Evolutionary conservation across 2,888 invertebrate genomes (phyloP).

Genomic region (Himalopsyche kuldschensis): DNA sequence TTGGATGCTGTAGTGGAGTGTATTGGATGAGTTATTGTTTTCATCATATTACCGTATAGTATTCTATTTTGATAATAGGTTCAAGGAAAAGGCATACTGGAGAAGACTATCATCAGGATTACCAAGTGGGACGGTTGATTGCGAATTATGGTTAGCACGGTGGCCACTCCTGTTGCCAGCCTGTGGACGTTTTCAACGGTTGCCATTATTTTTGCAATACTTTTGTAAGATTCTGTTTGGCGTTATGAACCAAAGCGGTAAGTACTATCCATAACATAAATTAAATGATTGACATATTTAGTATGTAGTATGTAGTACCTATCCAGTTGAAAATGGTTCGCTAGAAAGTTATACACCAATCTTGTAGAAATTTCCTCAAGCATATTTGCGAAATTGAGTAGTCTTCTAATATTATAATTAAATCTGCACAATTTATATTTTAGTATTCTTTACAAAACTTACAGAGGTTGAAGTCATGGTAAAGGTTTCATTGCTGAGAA

Average conservation of each 20-base stretch:
- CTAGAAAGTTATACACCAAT: neutral
- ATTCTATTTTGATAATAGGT: neutral
- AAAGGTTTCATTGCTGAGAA: neutral
- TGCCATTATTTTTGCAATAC: constrained; percentile 75
- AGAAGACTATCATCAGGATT: constrained; percentile 54
- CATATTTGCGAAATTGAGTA: neutral
- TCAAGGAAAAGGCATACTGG: constrained; percentile 52
- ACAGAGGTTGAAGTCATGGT: no score
- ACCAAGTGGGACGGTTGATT: constrained; percentile 56
- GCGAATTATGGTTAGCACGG: constrained; percentile 71
- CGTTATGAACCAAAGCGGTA: constrained; percentile 69
- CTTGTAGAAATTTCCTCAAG: neutral
- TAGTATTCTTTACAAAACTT: no score
- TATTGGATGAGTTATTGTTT: neutral
- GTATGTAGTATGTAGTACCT: no score
- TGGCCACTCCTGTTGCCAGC: constrained; percentile 64
- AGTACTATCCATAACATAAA: constrained; percentile 42
- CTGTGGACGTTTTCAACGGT: constrained; percentile 60
- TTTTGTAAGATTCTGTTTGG: constrained; percentile 72
- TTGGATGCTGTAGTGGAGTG: no score
- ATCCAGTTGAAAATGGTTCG: neutral
- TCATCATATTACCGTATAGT: neutral
- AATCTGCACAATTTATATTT: no score
- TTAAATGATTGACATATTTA: neutral
- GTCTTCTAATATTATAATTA: neutral